These are phyloP conservation scores for Telmatochromis sp. DNA, from an alignment of 2,113 vertebrate genomes.

Conservation along the genomic window DNA sequence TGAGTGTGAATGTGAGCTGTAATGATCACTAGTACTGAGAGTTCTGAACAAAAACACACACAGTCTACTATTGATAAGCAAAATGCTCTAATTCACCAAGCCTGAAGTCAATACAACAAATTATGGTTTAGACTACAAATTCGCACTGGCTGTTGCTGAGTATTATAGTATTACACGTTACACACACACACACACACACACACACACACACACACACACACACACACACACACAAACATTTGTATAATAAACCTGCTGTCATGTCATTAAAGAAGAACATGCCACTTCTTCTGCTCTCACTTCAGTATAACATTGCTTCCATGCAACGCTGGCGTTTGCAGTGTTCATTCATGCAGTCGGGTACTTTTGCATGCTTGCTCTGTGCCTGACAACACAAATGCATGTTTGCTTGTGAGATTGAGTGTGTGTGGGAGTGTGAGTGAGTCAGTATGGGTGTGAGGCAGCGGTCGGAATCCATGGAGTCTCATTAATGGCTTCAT, in stretches of 20 bases:
- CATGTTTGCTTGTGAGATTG: not conserved
- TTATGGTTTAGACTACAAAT: not conserved
- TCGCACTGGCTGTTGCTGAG: not conserved
- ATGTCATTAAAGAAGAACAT: not conserved
- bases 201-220: not conserved
- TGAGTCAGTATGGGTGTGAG: not conserved
- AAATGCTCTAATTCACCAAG: not conserved
- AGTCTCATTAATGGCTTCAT: slow-evolving; percentile 49
- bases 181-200: not conserved
- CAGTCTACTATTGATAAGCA: not conserved
- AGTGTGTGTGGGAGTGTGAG: not conserved
- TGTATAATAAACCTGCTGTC: not conserved
- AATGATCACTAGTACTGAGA: not conserved
- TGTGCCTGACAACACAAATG: not conserved
- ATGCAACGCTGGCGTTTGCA: not conserved
- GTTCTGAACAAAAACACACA: not conserved
- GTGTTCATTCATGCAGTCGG: not conserved
- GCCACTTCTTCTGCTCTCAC: not conserved
- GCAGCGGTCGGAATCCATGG: not conserved
- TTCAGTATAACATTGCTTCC: not conserved
- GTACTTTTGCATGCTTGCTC: not conserved
- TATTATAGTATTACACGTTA: not conserved
- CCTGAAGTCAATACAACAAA: not conserved
- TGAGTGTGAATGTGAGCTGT: not conserved
- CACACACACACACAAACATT: not conserved